phyloP scores from a whole-genome alignment of 2,113 vertebrate species.

The Phylloscopus whistleri region DNA sequence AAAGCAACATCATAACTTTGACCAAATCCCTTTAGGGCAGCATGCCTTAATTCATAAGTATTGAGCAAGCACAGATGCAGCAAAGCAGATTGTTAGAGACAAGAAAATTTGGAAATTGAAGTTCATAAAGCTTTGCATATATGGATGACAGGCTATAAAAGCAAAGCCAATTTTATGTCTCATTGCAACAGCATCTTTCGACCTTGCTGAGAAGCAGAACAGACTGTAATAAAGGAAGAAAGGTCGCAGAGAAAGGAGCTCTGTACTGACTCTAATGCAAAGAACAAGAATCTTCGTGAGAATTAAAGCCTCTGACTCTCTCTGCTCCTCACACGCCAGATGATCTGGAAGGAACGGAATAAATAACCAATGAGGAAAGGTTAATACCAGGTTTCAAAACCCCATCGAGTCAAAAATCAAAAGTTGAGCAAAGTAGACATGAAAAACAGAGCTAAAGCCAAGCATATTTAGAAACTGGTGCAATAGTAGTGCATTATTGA shows the following conservation, averaged over 20 bases:
- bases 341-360: background rate
- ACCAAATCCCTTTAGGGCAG: slow-evolving; percentile 9
- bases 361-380: background rate
- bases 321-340: background rate
- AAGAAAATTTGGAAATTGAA: background rate
- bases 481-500: background rate
- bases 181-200: background rate
- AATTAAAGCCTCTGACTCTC: background rate
- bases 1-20: slow-evolving; percentile 18
- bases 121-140: slow-evolving; percentile 19
- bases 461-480: background rate
- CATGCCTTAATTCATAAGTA: background rate
- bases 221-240: background rate
- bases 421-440: background rate
- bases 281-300: background rate
- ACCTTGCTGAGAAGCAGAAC: background rate
- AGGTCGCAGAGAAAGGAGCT: background rate
- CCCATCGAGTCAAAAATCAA: background rate
- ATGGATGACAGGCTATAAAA: background rate
- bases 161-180: slow-evolving; percentile 21
- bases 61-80: background rate
- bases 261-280: background rate
- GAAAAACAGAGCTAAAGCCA: background rate
- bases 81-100: background rate
- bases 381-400: slow-evolving; percentile 1